Evolutionary conservation across 2,888 invertebrate species (phyloP), one percentile per base, ranked within the genome.

Genomic region (Ferrisia virgata): DNA sequence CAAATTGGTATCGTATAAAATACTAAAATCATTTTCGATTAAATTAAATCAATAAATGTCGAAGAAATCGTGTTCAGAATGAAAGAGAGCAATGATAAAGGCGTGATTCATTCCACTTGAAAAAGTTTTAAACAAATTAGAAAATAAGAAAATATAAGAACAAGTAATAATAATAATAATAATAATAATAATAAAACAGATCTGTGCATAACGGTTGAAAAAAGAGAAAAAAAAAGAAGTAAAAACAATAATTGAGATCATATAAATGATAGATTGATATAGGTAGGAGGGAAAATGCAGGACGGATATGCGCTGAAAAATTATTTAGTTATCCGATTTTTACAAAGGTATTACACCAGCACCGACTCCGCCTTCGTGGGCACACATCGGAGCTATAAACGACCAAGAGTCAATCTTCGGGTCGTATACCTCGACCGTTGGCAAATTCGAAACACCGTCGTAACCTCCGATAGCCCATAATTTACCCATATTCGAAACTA

Each of bases 311-410:
- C 15, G 4, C 9, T 9, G 33, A 11, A 9, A 25, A 25, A 25
- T n/a, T 4, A 25, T 33, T 72, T 15, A 72, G 8, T 36, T 18
- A 18, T 76, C 72, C 15, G 80, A 53, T 31, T 31, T 80, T 33
- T 18, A 33, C 1, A 53, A 22, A 28, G 93, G 93, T 86, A 96
- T 92, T 5, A 96, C 95, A 0, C 95, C 96, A 31, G 95, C 93
- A n/a, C 95, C 95, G 0, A 96, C 96, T 0, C 96, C 96, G 0
- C 96, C 96, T 88, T 96, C 96, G 88, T 96, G 96, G 1, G 94
- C 94, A 86, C 93, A 92, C 95, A 96, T 95, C 0, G 93, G 90
- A 1, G 93, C 91, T 18, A 92, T 93, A 88, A 93, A 93, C 2
- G 91, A 91, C 95, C 95, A 95, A 31, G 90, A 90, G 88, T 95